Percentiles rank a stretch among this genome's conserved stretches.
These are phyloP conservation scores for Trogon melanurus DNA, from an alignment of 2,113 vertebrate genomes.

Conservation along the genomic window DNA sequence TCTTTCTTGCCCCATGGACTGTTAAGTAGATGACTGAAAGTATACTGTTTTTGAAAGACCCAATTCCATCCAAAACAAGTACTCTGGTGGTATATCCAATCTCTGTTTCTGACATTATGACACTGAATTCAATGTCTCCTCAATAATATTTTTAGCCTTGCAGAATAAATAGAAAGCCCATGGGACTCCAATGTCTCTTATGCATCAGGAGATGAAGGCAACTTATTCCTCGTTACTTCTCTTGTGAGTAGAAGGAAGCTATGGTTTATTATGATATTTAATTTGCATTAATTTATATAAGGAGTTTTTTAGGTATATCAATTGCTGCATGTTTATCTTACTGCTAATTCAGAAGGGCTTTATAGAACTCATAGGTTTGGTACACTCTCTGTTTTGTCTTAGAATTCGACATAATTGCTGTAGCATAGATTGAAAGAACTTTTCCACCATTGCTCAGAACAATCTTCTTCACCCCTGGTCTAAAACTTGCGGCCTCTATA, in stretches of 20 bases:
- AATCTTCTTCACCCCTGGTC: neutral
- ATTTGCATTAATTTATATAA: neutral
- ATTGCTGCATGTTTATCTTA: neutral
- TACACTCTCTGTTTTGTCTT: neutral
- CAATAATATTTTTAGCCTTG: neutral
- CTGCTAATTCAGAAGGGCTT: neutral
- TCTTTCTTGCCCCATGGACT: neutral
- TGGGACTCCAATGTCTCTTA: neutral
- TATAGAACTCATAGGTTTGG: neutral
- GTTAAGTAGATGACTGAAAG: neutral
- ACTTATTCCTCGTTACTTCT: neutral
- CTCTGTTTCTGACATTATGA: neutral
- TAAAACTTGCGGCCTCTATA: neutral
- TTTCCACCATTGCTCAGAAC: neutral
- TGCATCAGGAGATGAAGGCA: neutral
- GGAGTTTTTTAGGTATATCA: neutral
- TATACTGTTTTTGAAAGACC: neutral
- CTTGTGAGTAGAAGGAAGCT: neutral
- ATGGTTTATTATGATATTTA: neutral
- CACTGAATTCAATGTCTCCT: neutral
- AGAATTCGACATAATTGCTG: too few relatives aligned
- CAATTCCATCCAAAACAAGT: neutral
- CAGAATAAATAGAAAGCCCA: neutral
- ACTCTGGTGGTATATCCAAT: neutral
- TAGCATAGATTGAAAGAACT: neutral